Evolutionary conservation across 2,113 vertebrate genomes (phyloP), one percentile per base, ranked within the genome.

Genomic region (Sander lucioperca): DNA sequence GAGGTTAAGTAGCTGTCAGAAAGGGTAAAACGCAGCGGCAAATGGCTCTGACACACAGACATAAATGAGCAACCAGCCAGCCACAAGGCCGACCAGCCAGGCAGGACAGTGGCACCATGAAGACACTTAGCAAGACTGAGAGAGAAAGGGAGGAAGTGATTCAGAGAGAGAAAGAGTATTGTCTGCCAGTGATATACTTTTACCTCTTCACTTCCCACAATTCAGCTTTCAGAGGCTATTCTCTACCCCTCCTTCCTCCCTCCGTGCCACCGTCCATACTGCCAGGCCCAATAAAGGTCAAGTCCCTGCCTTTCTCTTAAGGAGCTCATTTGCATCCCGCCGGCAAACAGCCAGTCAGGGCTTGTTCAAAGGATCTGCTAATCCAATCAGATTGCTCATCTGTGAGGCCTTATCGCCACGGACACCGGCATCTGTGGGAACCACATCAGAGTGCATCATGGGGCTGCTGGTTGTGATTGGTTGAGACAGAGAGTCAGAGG

Each of bases 261-360:
- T 74, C 59, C 48, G 30, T 80, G 82, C 91, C 86, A 88, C 86
- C 77, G 65, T 89, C 93, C 88, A 45, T 77, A 79, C 83, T 93
- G 94, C 91, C 93, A 93, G 76, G 87, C 69, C 83, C 81, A 92
- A 94, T 95, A 89, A 95, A 89, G 93, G 93, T 95, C 93, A 93
- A 84, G 89, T 30, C 71, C 73, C 73, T 62, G 77, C 82, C 75
- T 88, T 84, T 76, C 86, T 94, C 90, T 92, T 92, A 91, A 91
- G 89, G 85, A 90, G 75, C 90, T 93, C 81, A 94, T 95, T 95
- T 94, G 92, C 93, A 94, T 95, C 93, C 93, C 87, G 83, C 87
- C 90, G 89, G 93, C 92, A 91, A 91, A 87, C 89, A 92, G 90
- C 93, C 92, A 94, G 92, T 94, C 92, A 93, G 80, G 66, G 72